A percentile compares a stretch with the other conserved stretches of the same genome.
phyloP scores from a whole-genome alignment of 1,140 invertebrate genomes.

The Tyrophagus putrescentiae region DNA sequence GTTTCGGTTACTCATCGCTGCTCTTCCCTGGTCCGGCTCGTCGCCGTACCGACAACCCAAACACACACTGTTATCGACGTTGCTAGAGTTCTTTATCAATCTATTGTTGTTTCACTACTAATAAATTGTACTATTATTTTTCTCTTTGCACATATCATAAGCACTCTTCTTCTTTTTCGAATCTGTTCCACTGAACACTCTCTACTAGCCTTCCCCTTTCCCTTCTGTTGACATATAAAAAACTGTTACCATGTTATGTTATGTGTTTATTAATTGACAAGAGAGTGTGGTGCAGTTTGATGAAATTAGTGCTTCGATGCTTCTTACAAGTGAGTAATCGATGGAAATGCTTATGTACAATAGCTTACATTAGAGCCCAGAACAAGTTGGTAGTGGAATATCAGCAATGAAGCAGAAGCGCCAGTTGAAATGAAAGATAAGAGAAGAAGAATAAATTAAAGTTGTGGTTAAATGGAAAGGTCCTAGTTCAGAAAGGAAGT shows the following conservation, averaged over 20 bases:
- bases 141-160: slow-evolving; percentile 10
- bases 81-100: not conserved
- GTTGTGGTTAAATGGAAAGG: no score
- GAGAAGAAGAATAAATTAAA: no score
- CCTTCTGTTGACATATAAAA: no score
- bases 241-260: not conserved
- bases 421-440: not conserved
- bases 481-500: no score
- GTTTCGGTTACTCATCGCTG: not conserved
- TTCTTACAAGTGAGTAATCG: not conserved
- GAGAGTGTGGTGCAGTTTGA: not conserved
- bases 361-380: not conserved
- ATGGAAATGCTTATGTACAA: not conserved
- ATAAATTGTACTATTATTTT: slow-evolving; percentile 10
- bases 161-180: not conserved
- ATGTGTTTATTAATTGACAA: not conserved
- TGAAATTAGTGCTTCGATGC: not conserved
- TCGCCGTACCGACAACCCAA: no score
- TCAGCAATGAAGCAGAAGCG: no score
- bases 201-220: no score
- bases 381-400: no score
- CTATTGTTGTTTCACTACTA: slow-evolving; percentile 8
- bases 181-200: no score
- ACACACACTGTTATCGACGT: not conserved
- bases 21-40: not conserved